These are phyloP conservation scores for Cantharis nigra DNA, from an alignment of 2,888 invertebrate genomes.

Conservation along the genomic window DNA sequence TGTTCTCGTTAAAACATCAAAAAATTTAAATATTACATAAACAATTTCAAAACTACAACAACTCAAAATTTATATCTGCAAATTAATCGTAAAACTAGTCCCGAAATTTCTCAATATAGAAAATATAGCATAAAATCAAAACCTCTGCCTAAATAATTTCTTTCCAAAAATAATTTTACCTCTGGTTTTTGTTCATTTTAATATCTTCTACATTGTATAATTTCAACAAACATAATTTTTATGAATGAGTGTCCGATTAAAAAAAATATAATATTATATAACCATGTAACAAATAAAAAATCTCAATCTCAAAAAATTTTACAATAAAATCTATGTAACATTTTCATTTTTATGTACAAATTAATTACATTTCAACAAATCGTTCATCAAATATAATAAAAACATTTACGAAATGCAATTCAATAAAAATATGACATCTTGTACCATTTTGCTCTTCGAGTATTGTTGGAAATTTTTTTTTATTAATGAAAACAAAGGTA, in stretches of 20 bases:
- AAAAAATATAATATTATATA: not conserved
- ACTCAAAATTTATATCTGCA: not conserved
- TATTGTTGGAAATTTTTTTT: constrained; percentile 23
- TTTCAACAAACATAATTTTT: not conserved
- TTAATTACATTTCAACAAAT: constrained; percentile 45
- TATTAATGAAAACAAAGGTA: constrained; percentile 19
- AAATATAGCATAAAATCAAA: not conserved
- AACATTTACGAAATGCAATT: constrained; percentile 15
- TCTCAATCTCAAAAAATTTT: constrained; percentile 30
- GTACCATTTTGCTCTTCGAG: constrained; percentile 29
- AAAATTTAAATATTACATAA: constrained; percentile 4
- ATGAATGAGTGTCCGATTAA: not conserved
- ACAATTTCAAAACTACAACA: constrained; percentile 3
- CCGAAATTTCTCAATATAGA: not conserved
- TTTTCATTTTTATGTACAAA: constrained; percentile 48
- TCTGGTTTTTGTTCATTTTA: not conserved
- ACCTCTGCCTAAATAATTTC: not conserved
- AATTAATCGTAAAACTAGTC: not conserved
- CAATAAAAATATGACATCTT: constrained; percentile 13
- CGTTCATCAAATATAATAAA: constrained; percentile 10
- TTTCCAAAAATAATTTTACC: not conserved
- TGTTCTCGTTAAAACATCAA: constrained; percentile 5
- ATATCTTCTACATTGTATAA: not conserved
- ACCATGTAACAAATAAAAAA: constrained; percentile 27
- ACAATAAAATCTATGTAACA: constrained; percentile 46